Evolutionary conservation across 30 jellyfish, hydroid and myxozoan species (phyloP).

Genomic region (Aurelia aurita complex sp. Pacific): DNA sequence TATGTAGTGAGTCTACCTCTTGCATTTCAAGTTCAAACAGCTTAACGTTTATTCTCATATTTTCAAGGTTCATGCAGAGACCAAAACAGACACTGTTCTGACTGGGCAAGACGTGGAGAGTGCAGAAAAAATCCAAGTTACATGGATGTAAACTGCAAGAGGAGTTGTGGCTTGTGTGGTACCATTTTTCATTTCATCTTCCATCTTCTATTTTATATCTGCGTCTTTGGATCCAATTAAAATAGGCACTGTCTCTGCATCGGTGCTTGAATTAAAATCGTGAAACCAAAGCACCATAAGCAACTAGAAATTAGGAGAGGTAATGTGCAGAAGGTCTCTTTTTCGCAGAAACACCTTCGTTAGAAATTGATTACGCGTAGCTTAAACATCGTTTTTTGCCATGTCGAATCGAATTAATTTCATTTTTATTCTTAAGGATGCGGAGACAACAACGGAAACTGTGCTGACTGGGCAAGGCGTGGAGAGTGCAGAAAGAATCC

Average conservation of each 20-base stretch:
- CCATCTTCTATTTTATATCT: no score
- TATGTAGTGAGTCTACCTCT: no score
- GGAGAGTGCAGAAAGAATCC: slow-evolving; percentile 55
- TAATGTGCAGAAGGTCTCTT: no score
- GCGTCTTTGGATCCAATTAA: no score
- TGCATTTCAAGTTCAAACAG: no score
- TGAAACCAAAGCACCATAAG: no score
- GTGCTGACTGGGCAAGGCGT: slow-evolving; percentile 35
- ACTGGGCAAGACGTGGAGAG: slow-evolving; percentile 17
- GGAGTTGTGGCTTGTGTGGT: slow-evolving; percentile 16
- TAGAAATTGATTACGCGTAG: not conserved
- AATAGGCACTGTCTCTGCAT: no score
- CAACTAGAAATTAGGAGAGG: no score
- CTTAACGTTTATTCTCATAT: no score
- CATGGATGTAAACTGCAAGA: not conserved
- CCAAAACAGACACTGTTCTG: not conserved
- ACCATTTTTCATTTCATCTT: not conserved
- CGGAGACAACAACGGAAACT: slow-evolving; percentile 1
- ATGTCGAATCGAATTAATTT: not conserved
- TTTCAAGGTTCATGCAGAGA: not conserved
- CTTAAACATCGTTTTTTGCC: no score
- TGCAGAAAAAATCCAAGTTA: slow-evolving; percentile 15
- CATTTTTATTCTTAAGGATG: not conserved
- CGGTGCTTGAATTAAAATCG: no score
- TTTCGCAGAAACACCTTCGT: not conserved